phyloP scores from a whole-genome alignment of 92 coral and sea anemone species.

The Blastomussa wellsi region DNA sequence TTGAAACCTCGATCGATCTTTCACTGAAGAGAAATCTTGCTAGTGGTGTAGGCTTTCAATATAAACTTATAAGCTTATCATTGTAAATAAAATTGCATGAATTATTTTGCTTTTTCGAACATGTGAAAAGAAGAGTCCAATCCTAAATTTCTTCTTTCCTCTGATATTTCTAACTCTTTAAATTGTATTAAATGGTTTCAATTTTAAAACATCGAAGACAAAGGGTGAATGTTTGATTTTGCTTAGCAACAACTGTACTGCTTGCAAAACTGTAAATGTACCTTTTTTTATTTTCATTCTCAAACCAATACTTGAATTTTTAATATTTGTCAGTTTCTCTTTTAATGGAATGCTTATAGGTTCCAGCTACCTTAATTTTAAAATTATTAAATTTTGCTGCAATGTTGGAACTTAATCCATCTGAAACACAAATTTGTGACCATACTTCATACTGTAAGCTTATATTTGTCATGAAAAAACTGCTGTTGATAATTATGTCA shows the following conservation, averaged over 20 bases:
- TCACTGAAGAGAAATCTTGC: too few relatives aligned
- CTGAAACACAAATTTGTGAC: too few relatives aligned
- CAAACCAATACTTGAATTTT: too few relatives aligned
- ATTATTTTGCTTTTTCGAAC: background rate
- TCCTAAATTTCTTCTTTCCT: background rate
- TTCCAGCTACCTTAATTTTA: background rate
- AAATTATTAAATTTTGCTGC: background rate
- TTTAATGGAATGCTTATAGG: background rate
- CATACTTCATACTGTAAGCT: too few relatives aligned
- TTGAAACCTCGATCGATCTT: background rate
- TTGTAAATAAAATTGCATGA: too few relatives aligned
- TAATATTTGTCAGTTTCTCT: background rate
- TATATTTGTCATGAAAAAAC: too few relatives aligned
- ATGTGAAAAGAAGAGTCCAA: background rate
- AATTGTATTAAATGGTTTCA: background rate
- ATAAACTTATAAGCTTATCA: too few relatives aligned
- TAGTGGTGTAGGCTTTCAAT: too few relatives aligned
- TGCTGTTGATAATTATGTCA: too few relatives aligned
- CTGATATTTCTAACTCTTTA: background rate
- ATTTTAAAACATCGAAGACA: background rate
- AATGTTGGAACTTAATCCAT: too few relatives aligned
- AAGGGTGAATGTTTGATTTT: background rate
- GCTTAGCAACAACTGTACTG: constrained; percentile 17
- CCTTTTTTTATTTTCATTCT: background rate
- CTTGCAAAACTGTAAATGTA: background rate